These are phyloP conservation scores for Scrobipalpa costella DNA, from an alignment of 2,888 invertebrate species.

Conservation along the genomic window DNA sequence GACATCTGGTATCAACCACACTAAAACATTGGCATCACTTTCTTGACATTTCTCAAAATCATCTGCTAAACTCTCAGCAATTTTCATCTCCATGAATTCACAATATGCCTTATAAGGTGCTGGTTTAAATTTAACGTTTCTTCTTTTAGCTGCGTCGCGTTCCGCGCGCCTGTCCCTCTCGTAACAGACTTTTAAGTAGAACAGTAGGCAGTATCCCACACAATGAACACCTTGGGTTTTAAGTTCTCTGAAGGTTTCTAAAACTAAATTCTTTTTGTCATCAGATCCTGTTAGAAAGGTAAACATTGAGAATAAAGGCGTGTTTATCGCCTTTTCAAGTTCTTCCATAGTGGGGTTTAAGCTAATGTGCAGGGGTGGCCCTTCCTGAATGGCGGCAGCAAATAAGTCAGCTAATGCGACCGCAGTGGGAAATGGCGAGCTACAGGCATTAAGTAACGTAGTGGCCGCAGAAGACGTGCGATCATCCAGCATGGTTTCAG, in stretches of 20 bases:
- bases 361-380: constrained; percentile 72
- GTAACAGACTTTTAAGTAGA: constrained; percentile 90
- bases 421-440: constrained; percentile 65
- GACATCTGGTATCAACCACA: constrained; percentile 95
- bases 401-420: constrained; percentile 71
- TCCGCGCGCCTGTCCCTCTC: constrained; percentile 78
- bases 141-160: constrained; percentile 76
- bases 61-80: constrained; percentile 86
- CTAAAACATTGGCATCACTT: constrained; percentile 92
- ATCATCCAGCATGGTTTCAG: constrained; percentile 73
- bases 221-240: constrained; percentile 83
- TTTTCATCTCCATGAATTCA: constrained; percentile 87
- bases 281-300: constrained; percentile 89
- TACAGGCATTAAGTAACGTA: constrained; percentile 66
- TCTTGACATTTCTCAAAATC: constrained; percentile 95
- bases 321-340: constrained; percentile 86
- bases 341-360: constrained; percentile 75
- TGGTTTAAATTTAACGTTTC: constrained; percentile 87
- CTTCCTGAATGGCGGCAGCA: constrained; percentile 74
- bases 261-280: constrained; percentile 89
- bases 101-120: constrained; percentile 95
- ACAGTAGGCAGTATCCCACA: constrained; percentile 92
- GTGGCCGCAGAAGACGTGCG: constrained; percentile 63
- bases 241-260: constrained; percentile 91
- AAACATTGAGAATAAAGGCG: constrained; percentile 93